A percentile compares a stretch with the other conserved stretches of the same genome.
Conservation (phyloP, 1,140 invertebrate genomes). For the Dryas iulia region DNA sequence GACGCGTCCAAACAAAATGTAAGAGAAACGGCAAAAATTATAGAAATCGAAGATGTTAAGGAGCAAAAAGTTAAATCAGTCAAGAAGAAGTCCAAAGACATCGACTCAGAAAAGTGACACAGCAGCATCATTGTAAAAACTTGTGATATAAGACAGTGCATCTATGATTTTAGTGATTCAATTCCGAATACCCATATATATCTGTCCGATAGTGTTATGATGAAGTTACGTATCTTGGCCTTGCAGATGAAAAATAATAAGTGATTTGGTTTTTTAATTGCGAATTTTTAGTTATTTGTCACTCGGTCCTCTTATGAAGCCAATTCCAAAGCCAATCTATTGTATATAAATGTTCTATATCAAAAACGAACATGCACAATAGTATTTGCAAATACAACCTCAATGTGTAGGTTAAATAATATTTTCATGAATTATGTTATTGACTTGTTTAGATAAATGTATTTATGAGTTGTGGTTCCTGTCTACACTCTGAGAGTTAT, state of each 20-base stretch:
- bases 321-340: no score
- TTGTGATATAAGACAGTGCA: slow-evolving; percentile 47
- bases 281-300: no score
- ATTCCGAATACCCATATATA: slow-evolving; percentile 37
- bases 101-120: slow-evolving; percentile 64
- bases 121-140: not conserved
- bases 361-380: no score
- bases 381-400: no score
- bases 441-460: no score
- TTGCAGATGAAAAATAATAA: slow-evolving; percentile 29
- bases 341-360: no score
- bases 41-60: slow-evolving; percentile 28
- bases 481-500: no score
- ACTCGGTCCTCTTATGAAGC: no score
- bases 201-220: slow-evolving; percentile 47
- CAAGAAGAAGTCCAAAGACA: slow-evolving; percentile 34
- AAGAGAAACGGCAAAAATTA: slow-evolving; percentile 30
- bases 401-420: no score
- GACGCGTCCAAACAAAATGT: slow-evolving; percentile 33
- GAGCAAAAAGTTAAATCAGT: slow-evolving; percentile 18
- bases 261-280: not conserved
- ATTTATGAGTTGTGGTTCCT: no score
- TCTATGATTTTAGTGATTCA: slow-evolving; percentile 45
- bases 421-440: no score
- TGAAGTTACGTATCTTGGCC: slow-evolving; percentile 41